Conservation (phyloP, 2,888 invertebrate species). For the Torymus aiolomorphi region DNA sequence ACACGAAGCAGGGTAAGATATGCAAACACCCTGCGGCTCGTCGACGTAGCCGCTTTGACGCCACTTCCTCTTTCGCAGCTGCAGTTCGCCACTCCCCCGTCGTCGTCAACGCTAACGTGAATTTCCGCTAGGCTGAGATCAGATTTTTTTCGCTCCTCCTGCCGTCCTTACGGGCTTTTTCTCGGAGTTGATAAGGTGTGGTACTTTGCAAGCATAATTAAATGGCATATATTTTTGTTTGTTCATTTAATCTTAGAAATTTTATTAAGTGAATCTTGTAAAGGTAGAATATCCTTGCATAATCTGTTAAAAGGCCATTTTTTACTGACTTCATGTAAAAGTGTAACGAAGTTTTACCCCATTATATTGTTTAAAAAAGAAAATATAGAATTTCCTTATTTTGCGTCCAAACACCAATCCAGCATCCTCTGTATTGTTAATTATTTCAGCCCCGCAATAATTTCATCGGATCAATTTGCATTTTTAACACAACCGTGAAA, state of each 20-base stretch:
- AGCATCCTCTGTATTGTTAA: too few relatives aligned
- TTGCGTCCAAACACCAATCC: too few relatives aligned
- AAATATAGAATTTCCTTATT: too few relatives aligned
- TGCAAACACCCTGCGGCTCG: conserved; percentile 64
- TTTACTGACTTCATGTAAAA: too few relatives aligned
- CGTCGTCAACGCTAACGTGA: conserved; percentile 38
- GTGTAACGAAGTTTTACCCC: too few relatives aligned
- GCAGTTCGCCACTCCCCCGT: conserved; percentile 47
- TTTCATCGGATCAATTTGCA: too few relatives aligned
- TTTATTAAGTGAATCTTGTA: background rate
- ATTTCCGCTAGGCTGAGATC: conserved; percentile 47
- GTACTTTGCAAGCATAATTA: background rate
- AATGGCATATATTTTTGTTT: background rate
- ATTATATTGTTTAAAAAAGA: too few relatives aligned
- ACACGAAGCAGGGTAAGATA: conserved; percentile 59
- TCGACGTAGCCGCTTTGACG: conserved; percentile 60
- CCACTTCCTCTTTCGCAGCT: conserved; percentile 58
- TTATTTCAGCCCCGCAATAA: too few relatives aligned
- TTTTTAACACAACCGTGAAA: too few relatives aligned
- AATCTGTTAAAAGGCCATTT: too few relatives aligned
- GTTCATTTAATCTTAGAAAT: too few relatives aligned
- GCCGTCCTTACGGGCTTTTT: background rate
- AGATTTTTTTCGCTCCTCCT: conserved; percentile 33
- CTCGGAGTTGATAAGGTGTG: background rate
- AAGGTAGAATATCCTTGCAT: too few relatives aligned